Base-by-base conservation (phyloP, 2,113 vertebrate genomes). In the Acanthochromis polyacanthus region DNA sequence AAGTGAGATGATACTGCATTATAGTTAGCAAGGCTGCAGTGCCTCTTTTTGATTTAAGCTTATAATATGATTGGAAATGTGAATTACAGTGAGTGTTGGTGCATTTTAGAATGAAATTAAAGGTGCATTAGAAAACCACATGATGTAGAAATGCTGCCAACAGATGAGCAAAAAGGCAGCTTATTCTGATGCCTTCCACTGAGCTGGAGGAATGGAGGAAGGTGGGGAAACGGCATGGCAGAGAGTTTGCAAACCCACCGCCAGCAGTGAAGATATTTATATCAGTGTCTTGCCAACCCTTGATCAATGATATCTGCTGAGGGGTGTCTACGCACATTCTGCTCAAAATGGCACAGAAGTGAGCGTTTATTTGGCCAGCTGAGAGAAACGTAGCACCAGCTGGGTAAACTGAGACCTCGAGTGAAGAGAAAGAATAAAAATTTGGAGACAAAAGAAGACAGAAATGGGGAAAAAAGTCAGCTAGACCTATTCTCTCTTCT, bases 281-380 rank as follows among this genome's bases (percentile, higher is more conserved):
- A 88, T 84, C 57, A 70, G 70, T 67, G 71, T 68, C 75, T 81
- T 53, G 66, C 53, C 67, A 38, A 48, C 20, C 28, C 66, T 70
- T 82, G 70, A 90, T 81, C 75, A 71, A 71, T 73, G 75, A 75
- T 70, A 68, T 77, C 80, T 78, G 62, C 66, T 55, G 72, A 80
- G 51, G 36, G 70, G 78, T 80, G 85, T 86, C 75, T 28, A 30
- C 55, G 55, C 63, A 23, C 80, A 86, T 83, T 81, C 71, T 40
- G 57, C 76, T 86, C 53, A 78, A 68, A 30, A 75, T 58, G 45
- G 77, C 74, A 79, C 0, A 5, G 72, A 75, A 61, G 45, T 25
- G 9, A 46, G 51, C 63, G 52, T 88, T 82, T 61, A 70, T 80
- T 76, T 43, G 76, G 67, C 78, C 70, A 59, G 50, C 59, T 58